Conservation (phyloP, 2,113 vertebrate genomes). For the Tor tambroides region DNA sequence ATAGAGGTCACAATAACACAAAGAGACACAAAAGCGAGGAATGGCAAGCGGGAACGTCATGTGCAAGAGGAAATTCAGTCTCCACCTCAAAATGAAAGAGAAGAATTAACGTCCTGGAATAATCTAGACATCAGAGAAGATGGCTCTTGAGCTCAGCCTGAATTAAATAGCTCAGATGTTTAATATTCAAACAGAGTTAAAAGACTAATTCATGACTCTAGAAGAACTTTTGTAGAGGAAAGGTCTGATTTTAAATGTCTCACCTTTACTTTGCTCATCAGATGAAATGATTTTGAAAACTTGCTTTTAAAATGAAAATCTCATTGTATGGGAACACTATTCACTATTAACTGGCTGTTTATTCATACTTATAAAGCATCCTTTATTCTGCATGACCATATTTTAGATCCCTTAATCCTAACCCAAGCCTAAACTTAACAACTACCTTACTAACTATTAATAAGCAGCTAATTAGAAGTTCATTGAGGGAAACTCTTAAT, state of each 20-base stretch:
- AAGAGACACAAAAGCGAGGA: background rate
- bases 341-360: too few species aligned
- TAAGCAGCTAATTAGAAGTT: too few species aligned
- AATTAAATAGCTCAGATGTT: background rate
- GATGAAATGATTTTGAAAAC: too few species aligned
- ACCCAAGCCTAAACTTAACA: background rate
- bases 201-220: background rate
- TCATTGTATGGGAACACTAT: too few species aligned
- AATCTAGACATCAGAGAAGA: background rate
- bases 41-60: background rate
- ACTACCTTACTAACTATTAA: too few species aligned
- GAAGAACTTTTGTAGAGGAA: background rate
- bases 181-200: background rate
- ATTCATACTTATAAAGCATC: too few species aligned
- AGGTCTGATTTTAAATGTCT: background rate
- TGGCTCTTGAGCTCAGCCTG: background rate
- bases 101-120: background rate
- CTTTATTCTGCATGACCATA: background rate
- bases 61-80: too few species aligned
- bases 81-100: background rate
- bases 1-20: slow-evolving; percentile 10
- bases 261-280: too few species aligned
- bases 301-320: too few species aligned
- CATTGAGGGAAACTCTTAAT: background rate
- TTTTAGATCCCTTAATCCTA: background rate